Evolutionary conservation across 1,140 invertebrate genomes (phyloP), one percentile per base, ranked within the genome.

Genomic region (Bombus sibiricus): DNA sequence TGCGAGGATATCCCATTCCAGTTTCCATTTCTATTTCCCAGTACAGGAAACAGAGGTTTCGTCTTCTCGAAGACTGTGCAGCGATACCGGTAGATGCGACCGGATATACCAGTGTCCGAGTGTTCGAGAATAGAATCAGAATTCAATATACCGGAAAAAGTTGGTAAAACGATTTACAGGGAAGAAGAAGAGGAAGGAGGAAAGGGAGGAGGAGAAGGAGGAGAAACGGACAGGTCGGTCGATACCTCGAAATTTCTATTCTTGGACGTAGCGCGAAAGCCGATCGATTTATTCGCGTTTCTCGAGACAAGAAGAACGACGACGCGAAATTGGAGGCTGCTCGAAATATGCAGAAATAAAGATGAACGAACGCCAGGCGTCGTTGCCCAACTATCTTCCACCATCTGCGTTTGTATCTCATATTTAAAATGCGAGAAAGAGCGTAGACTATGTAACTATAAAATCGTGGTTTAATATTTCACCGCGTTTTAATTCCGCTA

Each of bases 81-180:
- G 75, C 91, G 92, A 92, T 92, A 86, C 84, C 86, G 89, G 88
- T 90, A 87, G 87, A 93, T 92, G 90, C 80, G 71, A 81, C 41
- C 72, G 72, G 80, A 82, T 66, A 74, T 43, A 59, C 79, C 77
- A 43, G 86, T 71, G 79, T 79, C 37, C 83, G 47, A 79, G 68
- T 53, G 88, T 76, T 86, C 85, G 79, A 59, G 73, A 89, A 91
- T 91, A 76, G 85, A 91, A 92, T 91, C 88, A 89, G 80, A 90
- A 91, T 93, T 92, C 89, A 91, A 93, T 93, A 93, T 92, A 90
- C 71, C 76, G 79, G 81, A 66, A 84, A 84, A 84, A 86, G 81
- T 86, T 86, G 13, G 66, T 73, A 57, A 84, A 80, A 82, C 68
- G 64, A 79, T 83, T 87, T 77, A 78, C 43, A 22, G 34, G 1